Base-by-base conservation (phyloP, 2,888 invertebrate species). In the Sesamia inferens region DNA sequence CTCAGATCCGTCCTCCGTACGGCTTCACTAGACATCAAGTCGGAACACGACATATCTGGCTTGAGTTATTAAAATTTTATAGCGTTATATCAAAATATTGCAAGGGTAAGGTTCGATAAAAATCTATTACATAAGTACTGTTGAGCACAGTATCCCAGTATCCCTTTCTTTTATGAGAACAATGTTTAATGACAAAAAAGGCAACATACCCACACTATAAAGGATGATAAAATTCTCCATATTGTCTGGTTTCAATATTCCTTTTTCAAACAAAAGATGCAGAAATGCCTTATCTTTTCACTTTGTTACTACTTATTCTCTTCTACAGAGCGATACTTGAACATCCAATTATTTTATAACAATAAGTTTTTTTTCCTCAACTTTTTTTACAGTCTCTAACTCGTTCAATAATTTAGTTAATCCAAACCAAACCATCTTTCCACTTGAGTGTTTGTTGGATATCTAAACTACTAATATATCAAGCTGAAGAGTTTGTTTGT, bases 341-440 rank as follows among this genome's bases (percentile, higher is more conserved):
- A 16, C 5, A 19, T 65, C 51, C 64, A 69, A 77, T 78, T 77
- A 65, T 61, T 57, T 24, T 48, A 59, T 44, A 11, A 54, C 42
- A 74, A 64, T 0, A 39, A 58, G 42, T 42, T 64, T 44, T 8
- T 7, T 55, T 51, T 48, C 31, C 22, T 5, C n/a, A 68, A 47
- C 19, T 69, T 69, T 62, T 54, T n/a, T 16, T 62, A 62, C 14
- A 51, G 51, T 24, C 11, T 54, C 22, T 44, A 71, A 51, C 13
- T 42, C 1, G 67, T 79, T 68, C 68, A 44, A 44, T 65, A 39
- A 65, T 19, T 1, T 54, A 51, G 19, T 65, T 68, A 68, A 58
- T 68, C 72, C 68, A 72, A 47, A n/a, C n/a, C n/a, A n/a, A 48
- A 10, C 70, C 16, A 22, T 61, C n/a, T 67, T n/a, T 19, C 48